A percentile compares a stretch with the other conserved stretches of the same genome.
phyloP scores from a whole-genome alignment of 92 coral and sea anemone species.

The Montipora capitata region DNA sequence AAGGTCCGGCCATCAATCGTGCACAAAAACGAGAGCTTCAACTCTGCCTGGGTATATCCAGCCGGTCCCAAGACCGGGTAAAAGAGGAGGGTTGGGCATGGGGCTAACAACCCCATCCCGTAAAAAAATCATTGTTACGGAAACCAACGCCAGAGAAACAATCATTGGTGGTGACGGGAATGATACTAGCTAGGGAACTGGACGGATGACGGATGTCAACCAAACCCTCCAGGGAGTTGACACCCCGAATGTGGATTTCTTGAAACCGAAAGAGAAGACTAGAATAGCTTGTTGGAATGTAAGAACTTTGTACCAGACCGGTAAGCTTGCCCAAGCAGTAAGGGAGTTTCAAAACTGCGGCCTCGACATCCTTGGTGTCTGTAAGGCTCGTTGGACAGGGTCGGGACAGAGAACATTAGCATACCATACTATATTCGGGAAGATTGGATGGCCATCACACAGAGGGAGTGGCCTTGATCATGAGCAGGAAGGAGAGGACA shows the following conservation, averaged over 20 bases:
- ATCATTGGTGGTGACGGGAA: slow-evolving; percentile 46
- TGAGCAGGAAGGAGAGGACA: too few relatives aligned
- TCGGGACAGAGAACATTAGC: slow-evolving; percentile 44
- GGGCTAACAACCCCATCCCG: too few relatives aligned
- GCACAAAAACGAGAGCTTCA: too few relatives aligned
- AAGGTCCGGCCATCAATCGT: too few relatives aligned
- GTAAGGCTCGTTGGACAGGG: neutral
- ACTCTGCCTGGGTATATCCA: too few relatives aligned
- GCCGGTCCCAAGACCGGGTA: too few relatives aligned
- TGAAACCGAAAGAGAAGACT: slow-evolving; percentile 28
- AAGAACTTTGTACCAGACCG: slow-evolving; percentile 31
- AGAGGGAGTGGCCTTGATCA: too few relatives aligned
- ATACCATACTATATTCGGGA: neutral
- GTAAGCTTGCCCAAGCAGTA: slow-evolving; percentile 27
- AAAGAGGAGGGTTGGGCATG: too few relatives aligned
- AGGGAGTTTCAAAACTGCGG: slow-evolving; percentile 13
- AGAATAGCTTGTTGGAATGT: slow-evolving; percentile 37
- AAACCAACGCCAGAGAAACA: slow-evolving; percentile 43
- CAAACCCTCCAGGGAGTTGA: slow-evolving; percentile 47
- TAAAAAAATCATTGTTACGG: neutral
- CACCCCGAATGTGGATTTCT: slow-evolving; percentile 44
- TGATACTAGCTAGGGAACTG: slow-evolving; percentile 23
- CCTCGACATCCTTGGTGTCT: slow-evolving; percentile 35
- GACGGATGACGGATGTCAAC: slow-evolving; percentile 32
- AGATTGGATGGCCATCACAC: too few relatives aligned